phyloP scores from a whole-genome alignment of 2,113 vertebrate genomes.

The Sinosuthora webbiana region DNA sequence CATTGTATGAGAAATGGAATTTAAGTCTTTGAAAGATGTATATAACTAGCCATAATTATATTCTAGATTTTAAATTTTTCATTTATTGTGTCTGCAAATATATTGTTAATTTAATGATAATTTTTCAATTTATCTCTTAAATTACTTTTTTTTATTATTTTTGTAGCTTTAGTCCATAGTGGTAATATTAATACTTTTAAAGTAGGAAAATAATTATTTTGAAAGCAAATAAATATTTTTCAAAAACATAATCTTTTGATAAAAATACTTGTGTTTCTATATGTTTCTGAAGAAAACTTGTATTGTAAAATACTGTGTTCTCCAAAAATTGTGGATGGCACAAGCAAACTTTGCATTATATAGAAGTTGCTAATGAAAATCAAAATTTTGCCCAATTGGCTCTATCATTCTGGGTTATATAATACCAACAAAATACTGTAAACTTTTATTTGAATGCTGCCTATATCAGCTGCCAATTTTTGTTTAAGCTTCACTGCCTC shows the following conservation, averaged over 20 bases:
- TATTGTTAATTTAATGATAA: background rate
- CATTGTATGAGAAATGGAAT: conserved; percentile 17
- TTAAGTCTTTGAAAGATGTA: conserved; percentile 1
- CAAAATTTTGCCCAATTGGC: background rate
- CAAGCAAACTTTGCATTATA: background rate
- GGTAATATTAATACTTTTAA: background rate
- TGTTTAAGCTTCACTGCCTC: background rate
- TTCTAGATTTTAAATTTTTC: background rate
- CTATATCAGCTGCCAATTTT: background rate
- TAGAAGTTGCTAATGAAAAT: background rate
- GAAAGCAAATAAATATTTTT: background rate
- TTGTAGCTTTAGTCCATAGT: background rate
- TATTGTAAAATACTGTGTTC: background rate
- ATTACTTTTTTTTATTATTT: background rate
- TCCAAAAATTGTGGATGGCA: background rate
- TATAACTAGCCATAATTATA: background rate
- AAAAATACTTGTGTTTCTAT: background rate
- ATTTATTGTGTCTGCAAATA: background rate
- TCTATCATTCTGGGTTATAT: background rate
- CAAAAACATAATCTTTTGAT: background rate
- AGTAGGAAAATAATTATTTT: background rate
- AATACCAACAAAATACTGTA: background rate
- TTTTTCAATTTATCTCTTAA: background rate
- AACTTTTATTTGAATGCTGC: background rate
- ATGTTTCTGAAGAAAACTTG: background rate